Conservation (phyloP, 2,888 invertebrate species). For the Bellardia bayeri region DNA sequence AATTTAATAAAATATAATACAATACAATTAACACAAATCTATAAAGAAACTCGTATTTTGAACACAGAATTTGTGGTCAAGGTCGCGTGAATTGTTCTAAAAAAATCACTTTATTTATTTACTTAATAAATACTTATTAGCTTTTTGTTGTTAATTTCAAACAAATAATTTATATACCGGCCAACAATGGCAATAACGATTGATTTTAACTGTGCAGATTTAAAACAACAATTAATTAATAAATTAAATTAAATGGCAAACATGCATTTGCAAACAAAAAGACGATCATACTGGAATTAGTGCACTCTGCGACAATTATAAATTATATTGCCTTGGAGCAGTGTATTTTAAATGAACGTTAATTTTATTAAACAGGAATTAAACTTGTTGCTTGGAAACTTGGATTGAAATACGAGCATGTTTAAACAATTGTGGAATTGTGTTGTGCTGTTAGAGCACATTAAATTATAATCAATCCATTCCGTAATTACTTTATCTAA, state of each 20-base stretch:
- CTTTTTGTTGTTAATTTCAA: constrained; percentile 1
- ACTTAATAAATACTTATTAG: neutral
- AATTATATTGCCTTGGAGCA: neutral
- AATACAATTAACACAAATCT: neutral
- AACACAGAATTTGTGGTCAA: constrained; percentile 37
- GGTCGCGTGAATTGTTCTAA: neutral
- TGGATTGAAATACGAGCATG: neutral
- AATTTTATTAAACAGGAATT: constrained; percentile 1
- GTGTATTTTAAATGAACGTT: neutral
- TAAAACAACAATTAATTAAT: neutral
- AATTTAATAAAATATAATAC: neutral
- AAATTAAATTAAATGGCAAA: constrained; percentile 12
- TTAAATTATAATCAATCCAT: neutral
- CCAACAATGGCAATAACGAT: neutral
- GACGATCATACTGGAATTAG: neutral
- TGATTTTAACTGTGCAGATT: neutral
- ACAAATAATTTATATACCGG: neutral
- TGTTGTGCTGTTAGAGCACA: neutral
- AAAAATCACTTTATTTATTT: neutral
- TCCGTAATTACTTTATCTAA: constrained; percentile 3
- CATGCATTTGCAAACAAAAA: neutral
- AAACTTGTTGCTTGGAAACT: neutral
- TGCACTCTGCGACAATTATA: neutral
- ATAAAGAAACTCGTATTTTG: constrained; percentile 21
- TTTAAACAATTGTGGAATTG: neutral